phyloP scores from a whole-genome alignment of 2,113 vertebrate genomes.

The Cyprinodon variegatus region DNA sequence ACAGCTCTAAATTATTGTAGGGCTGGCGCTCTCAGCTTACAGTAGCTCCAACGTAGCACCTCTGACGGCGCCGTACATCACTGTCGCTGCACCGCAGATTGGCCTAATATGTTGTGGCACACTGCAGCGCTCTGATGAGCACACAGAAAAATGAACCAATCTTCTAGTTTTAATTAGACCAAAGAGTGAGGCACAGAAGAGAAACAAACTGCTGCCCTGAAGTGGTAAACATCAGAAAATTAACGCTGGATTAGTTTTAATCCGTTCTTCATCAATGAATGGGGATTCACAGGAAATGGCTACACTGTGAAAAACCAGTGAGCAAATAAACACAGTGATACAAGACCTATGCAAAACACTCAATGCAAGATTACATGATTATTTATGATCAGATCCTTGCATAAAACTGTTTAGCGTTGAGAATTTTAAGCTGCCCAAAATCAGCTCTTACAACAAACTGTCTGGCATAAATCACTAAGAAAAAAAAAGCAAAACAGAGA shows the following conservation, averaged over 20 bases:
- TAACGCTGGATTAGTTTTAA: constrained; percentile 46
- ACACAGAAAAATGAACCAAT: constrained; percentile 86
- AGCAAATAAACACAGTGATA: neutral
- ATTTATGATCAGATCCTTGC: neutral
- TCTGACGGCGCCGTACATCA: constrained; percentile 93
- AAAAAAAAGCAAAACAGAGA: neutral
- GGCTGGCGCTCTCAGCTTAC: constrained; percentile 84
- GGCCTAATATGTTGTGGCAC: constrained; percentile 89
- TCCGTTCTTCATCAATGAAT: constrained; percentile 35
- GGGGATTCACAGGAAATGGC: neutral
- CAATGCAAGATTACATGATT: neutral
- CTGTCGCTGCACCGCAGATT: constrained; percentile 82
- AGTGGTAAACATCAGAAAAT: constrained; percentile 45
- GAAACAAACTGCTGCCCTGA: constrained; percentile 26
- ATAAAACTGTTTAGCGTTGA: neutral
- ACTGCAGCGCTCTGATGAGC: constrained; percentile 88
- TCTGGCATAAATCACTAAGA: neutral
- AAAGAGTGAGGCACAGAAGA: constrained; percentile 52
- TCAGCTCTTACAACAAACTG: neutral
- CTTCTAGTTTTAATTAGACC: constrained; percentile 82
- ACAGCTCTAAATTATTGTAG: constrained; percentile 92
- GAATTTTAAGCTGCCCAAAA: neutral
- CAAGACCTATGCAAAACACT: neutral
- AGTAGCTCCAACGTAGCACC: constrained; percentile 90
- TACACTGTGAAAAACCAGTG: neutral